A percentile compares a stretch with the other conserved stretches of the same genome.
Conservation (phyloP, 2,113 vertebrate genomes). For the Carassius gibelio region DNA sequence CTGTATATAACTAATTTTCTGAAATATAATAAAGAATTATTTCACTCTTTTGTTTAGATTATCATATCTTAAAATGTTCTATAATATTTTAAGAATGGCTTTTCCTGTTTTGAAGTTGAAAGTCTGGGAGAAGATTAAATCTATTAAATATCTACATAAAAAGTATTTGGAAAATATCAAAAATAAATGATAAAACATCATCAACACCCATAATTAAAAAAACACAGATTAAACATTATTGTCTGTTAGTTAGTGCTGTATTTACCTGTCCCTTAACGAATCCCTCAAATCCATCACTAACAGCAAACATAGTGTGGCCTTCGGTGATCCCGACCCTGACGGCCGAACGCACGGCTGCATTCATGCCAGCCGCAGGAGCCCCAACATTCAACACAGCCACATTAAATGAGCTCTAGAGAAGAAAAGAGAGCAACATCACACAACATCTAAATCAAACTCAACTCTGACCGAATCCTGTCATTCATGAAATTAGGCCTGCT, state of each 20-base stretch:
- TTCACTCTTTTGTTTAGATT: too few species aligned
- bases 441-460: too few species aligned
- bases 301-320: slow-evolving; percentile 90
- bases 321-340: slow-evolving; percentile 91
- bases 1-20: too few species aligned
- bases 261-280: slow-evolving; percentile 85
- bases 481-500: too few species aligned
- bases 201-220: too few species aligned
- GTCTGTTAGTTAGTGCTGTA: not conserved
- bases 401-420: slow-evolving; percentile 81
- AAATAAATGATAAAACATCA: not conserved
- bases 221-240: not conserved
- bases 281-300: slow-evolving; percentile 93
- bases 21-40: too few species aligned
- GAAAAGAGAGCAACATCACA: not conserved
- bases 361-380: slow-evolving; percentile 94
- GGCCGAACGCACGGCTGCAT: slow-evolving; percentile 88
- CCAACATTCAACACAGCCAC: slow-evolving; percentile 91
- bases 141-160: too few species aligned
- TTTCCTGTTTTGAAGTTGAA: not conserved
- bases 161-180: too few species aligned
- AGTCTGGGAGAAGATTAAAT: too few species aligned
- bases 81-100: not conserved
- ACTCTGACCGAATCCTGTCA: too few species aligned
- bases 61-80: too few species aligned